Percentiles rank a stretch among this genome's conserved stretches.
These are phyloP conservation scores for Macrochelys suwanniensis DNA, from an alignment of 2,797 vertebrate genomes.

Conservation along the genomic window DNA sequence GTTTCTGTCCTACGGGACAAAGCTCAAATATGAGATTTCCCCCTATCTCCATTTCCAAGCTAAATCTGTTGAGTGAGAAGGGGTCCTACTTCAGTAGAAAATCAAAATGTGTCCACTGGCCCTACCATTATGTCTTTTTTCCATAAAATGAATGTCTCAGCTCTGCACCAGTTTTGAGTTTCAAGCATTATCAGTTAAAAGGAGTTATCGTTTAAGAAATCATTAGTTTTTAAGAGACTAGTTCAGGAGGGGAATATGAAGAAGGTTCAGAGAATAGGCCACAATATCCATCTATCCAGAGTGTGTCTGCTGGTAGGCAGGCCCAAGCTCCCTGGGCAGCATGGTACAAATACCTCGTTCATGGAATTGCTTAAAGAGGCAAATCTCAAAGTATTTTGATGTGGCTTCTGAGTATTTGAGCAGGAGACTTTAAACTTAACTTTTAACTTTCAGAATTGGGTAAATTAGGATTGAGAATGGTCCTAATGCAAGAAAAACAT, in stretches of 20 bases:
- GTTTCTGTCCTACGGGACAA: neutral
- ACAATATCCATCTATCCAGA: neutral
- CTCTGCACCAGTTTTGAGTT: neutral
- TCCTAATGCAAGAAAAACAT: neutral
- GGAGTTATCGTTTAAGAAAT: neutral
- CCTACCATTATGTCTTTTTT: neutral
- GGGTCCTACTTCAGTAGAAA: neutral
- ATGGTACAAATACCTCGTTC: neutral
- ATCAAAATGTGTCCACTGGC: neutral
- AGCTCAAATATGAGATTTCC: neutral
- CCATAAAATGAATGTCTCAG: neutral
- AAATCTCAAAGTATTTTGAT: neutral
- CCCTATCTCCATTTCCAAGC: neutral
- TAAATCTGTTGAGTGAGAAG: neutral
- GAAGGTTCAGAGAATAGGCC: neutral
- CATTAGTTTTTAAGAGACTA: neutral
- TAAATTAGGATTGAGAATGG: neutral
- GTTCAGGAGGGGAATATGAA: neutral
- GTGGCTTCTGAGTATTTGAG: neutral
- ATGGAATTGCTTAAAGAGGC: neutral
- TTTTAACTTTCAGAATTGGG: neutral
- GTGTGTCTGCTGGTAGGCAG: neutral
- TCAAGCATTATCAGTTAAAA: neutral
- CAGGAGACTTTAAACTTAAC: neutral
- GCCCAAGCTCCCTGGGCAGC: neutral